phyloP scores from a whole-genome alignment of 2,797 vertebrate genomes.

The Adelosebastes latens region DNA sequence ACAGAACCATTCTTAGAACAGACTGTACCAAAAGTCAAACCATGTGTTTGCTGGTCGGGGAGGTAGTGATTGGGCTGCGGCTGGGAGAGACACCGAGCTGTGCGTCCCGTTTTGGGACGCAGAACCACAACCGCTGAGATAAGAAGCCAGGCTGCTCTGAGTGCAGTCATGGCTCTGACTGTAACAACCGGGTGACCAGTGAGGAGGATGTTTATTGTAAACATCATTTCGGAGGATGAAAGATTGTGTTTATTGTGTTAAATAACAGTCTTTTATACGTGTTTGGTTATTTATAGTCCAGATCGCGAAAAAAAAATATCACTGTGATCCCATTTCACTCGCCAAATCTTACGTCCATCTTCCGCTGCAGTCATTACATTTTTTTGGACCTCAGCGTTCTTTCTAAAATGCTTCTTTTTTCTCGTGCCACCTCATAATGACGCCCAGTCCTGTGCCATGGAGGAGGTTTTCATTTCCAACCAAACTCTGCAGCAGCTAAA shows the following conservation, averaged over 20 bases:
- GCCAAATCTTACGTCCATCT: conserved; percentile 20
- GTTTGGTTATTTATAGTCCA: conserved; percentile 50
- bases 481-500: conserved; percentile 20
- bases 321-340: conserved; percentile 5
- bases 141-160: conserved; percentile 63
- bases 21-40: conserved; percentile 35
- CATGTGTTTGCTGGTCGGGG: conserved; percentile 52
- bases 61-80: conserved; percentile 58
- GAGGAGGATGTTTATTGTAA: conserved; percentile 63
- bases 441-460: background rate
- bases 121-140: conserved; percentile 76
- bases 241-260: conserved; percentile 54
- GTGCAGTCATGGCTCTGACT: conserved; percentile 45
- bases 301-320: conserved; percentile 5
- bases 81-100: conserved; percentile 43
- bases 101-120: conserved; percentile 62
- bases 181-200: conserved; percentile 61
- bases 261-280: conserved; percentile 58
- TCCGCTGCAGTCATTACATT: background rate
- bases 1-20: conserved; percentile 44
- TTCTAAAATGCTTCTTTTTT: background rate
- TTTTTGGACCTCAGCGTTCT: background rate
- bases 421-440: conserved; percentile 11
- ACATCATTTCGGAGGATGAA: conserved; percentile 49
- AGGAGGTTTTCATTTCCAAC: conserved; percentile 16